These are phyloP conservation scores for Phycodurus eques DNA, from an alignment of 2,113 vertebrate species.

Conservation along the genomic window DNA sequence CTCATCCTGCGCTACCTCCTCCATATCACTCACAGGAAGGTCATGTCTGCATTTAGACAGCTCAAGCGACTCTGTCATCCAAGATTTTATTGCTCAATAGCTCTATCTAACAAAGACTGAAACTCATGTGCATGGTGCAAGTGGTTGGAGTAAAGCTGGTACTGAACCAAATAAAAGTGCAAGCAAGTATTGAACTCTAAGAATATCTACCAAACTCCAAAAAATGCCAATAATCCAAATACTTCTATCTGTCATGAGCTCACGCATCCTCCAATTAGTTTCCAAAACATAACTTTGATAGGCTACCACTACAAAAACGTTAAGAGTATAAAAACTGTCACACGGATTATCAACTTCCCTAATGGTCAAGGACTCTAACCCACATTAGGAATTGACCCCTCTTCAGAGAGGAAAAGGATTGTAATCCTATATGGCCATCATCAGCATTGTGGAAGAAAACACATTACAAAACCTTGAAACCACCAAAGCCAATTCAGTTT, in stretches of 20 bases:
- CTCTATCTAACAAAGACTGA: constrained; percentile 16
- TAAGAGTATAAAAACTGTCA: constrained; percentile 9
- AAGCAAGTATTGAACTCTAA: neutral
- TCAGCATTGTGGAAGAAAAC: neutral
- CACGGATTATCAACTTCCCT: constrained; percentile 10
- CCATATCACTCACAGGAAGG: constrained; percentile 37
- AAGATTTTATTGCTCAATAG: constrained; percentile 33
- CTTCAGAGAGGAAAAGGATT: neutral
- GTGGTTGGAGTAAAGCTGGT: neutral
- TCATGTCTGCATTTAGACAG: constrained; percentile 51
- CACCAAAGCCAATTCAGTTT: neutral
- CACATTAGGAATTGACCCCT: neutral
- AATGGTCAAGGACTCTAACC: constrained; percentile 26
- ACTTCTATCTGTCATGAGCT: neutral
- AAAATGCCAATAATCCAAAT: neutral
- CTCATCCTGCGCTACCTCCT: constrained; percentile 17
- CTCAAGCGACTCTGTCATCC: constrained; percentile 24
- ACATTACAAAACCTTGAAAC: neutral
- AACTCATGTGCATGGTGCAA: neutral
- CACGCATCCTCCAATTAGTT: neutral
- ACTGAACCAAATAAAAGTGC: neutral
- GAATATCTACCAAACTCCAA: neutral
- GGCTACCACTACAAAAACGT: neutral
- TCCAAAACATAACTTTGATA: constrained; percentile 6
- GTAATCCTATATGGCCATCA: neutral